These are phyloP conservation scores for Gerosis bhagava DNA, from an alignment of 2,888 invertebrate species.

Conservation along the genomic window DNA sequence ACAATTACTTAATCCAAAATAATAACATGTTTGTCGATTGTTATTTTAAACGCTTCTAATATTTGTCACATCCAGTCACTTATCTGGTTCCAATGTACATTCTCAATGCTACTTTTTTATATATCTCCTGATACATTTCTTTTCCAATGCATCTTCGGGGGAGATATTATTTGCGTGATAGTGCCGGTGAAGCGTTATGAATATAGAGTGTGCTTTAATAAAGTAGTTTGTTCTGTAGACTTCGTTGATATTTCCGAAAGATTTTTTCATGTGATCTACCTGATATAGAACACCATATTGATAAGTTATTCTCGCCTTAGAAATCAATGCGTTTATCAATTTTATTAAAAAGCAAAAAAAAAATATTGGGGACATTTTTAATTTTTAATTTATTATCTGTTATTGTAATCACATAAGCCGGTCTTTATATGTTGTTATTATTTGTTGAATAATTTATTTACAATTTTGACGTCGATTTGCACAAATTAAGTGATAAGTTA, in stretches of 20 bases:
- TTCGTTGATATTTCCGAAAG: constrained; percentile 37
- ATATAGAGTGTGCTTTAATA: constrained; percentile 80
- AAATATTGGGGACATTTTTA: too few species aligned
- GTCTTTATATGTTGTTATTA: too few species aligned
- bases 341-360: too few species aligned
- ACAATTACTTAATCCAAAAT: too few species aligned
- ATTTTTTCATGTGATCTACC: constrained; percentile 39
- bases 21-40: too few species aligned
- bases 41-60: too few species aligned
- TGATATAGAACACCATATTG: constrained; percentile 32
- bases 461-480: too few species aligned
- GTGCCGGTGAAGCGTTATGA: constrained; percentile 77
- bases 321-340: too few species aligned
- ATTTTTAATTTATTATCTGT: too few species aligned
- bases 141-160: constrained; percentile 78
- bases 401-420: too few species aligned
- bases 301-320: constrained; percentile 6
- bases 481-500: too few species aligned
- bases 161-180: constrained; percentile 78
- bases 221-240: constrained; percentile 57
- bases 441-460: too few species aligned
- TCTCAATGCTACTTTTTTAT: constrained; percentile 69
- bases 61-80: constrained; percentile 31
- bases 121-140: constrained; percentile 81
- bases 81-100: constrained; percentile 38